Base-by-base conservation (phyloP, 2,888 invertebrate species). In the Cristatella mucedo region DNA sequence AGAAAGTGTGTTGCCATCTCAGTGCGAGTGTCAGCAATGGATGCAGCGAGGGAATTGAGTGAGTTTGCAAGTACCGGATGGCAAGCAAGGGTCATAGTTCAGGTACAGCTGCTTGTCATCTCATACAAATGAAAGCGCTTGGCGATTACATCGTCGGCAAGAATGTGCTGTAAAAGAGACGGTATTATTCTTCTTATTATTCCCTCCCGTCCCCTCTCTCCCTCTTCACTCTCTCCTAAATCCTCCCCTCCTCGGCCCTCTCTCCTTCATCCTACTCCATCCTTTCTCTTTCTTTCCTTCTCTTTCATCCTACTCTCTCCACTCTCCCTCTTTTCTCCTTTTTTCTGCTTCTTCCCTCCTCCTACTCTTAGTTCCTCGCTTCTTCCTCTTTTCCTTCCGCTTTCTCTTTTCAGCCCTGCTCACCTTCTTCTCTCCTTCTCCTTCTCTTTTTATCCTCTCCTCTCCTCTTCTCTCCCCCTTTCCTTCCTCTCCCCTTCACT, bases 401-500 rank as follows among this genome's bases (percentile, higher is more conserved):
- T n/a, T 11, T 22, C 29, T 20, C 6, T 4, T 22, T 18, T 22
- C n/a, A 4, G 6, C 38, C 33, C 31, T n/a, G 21, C 29, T 40
- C 29, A 30, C 34, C 31, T 26, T 29, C 34, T 33, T 33, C 39
- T 31, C 24, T 38, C 16, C 26, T 32, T 41, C 38, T 21, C 38
- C 38, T 33, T 30, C n/a, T 5, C 6, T 38, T 9, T 13, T n/a
- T 21, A 19, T 34, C 4, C 20, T n/a, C n/a, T 11, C 21, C 5
- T 15, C 32, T 26, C 43, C 43, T 11, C 29, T 40, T 7, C 34
- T 36, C n/a, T 40, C n/a, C 36, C 29, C 6, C 39, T 39, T n/a
- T n/a, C n/a, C n/a, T n/a, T n/a, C n/a, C n/a, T n/a, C n/a, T n/a
- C n/a, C n/a, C n/a, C n/a, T n/a, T n/a, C n/a, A n/a, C n/a, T n/a